phyloP scores from a whole-genome alignment of 2,113 vertebrate species.

The Pithys albifrons region DNA sequence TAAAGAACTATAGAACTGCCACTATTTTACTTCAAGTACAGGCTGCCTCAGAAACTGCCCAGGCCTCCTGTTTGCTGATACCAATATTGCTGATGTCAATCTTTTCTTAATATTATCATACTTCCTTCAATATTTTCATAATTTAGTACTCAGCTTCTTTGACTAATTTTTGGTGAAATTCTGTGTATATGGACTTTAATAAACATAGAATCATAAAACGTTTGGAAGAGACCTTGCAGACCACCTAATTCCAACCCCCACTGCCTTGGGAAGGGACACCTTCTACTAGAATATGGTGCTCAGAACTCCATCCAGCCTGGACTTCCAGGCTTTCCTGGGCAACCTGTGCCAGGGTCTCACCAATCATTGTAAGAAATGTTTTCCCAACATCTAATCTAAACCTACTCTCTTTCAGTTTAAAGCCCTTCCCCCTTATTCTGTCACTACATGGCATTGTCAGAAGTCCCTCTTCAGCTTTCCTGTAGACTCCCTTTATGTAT shows the following conservation, averaged over 20 bases:
- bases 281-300: not conserved
- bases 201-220: not conserved
- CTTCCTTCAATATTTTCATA: not conserved
- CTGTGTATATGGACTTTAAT: not conserved
- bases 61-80: not conserved
- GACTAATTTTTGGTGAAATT: not conserved
- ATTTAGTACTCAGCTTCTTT: not conserved
- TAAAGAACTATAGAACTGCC: not conserved
- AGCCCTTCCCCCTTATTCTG: not conserved
- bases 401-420: not conserved
- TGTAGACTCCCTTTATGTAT: not conserved
- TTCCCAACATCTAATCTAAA: not conserved
- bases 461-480: not conserved
- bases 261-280: not conserved
- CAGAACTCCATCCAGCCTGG: not conserved
- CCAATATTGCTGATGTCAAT: not conserved
- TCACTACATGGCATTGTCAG: not conserved
- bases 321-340: not conserved
- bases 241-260: not conserved
- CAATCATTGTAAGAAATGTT: not conserved
- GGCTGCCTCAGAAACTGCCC: not conserved
- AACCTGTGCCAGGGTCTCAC: not conserved
- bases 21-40: not conserved
- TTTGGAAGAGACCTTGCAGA: not conserved
- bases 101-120: not conserved